These are phyloP conservation scores for Telmatherina bonti DNA, from an alignment of 2,797 vertebrate genomes.

Conservation along the genomic window DNA sequence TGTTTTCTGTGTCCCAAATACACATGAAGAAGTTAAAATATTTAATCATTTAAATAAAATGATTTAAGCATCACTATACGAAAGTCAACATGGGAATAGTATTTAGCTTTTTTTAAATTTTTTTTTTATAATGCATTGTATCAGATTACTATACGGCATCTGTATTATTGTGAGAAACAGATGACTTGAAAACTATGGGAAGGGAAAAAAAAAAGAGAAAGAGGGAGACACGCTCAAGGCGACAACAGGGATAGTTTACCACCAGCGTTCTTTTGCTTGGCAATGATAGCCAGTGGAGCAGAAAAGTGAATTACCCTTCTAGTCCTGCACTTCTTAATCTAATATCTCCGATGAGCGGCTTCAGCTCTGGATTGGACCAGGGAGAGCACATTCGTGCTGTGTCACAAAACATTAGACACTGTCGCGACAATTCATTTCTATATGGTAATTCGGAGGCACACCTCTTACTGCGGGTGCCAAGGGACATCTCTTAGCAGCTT, in stretches of 20 bases:
- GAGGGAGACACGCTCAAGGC: conserved; percentile 38
- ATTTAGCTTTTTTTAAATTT: neutral
- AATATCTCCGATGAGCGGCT: conserved; percentile 96
- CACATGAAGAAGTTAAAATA: neutral
- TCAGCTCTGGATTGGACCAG: conserved; percentile 81
- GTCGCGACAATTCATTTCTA: conserved; percentile 89
- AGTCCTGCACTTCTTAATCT: conserved; percentile 98
- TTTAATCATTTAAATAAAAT: neutral
- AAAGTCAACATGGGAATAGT: neutral
- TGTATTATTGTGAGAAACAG: conserved; percentile 15
- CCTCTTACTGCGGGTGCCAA: conserved; percentile 65
- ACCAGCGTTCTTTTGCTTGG: conserved; percentile 77
- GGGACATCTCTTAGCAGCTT: conserved; percentile 68
- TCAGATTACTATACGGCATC: too few species aligned
- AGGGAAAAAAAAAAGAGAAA: conserved; percentile 4
- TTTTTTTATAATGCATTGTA: too few species aligned
- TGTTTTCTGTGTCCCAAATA: neutral
- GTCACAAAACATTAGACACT: conserved; percentile 95
- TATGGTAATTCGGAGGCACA: conserved; percentile 86
- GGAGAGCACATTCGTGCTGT: conserved; percentile 90
- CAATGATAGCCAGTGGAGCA: conserved; percentile 93
- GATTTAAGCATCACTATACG: neutral
- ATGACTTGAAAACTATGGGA: conserved; percentile 11
- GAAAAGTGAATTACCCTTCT: conserved; percentile 99
- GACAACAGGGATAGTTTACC: conserved; percentile 76